Evolutionary conservation across 2,888 invertebrate species (phyloP).

Genomic region (Hartigia nigra): DNA sequence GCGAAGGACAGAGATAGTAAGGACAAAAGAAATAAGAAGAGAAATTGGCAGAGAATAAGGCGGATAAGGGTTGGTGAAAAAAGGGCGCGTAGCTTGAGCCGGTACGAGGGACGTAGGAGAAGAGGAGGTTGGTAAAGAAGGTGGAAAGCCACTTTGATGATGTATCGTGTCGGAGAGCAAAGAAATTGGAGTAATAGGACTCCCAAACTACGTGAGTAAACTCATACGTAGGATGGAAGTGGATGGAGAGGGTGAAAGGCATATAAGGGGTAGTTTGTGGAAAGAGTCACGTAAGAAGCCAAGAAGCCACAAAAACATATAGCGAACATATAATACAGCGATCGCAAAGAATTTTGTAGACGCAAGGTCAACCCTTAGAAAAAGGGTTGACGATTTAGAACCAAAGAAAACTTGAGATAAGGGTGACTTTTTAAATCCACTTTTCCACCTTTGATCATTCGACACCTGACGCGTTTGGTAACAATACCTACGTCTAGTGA

Average conservation of each 20-base stretch:
- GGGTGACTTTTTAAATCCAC: not conserved
- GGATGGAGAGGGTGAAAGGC: constrained; percentile 21
- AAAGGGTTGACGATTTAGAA: not conserved
- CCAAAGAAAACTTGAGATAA: not conserved
- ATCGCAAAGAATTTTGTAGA: constrained; percentile 12
- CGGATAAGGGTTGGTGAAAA: not conserved
- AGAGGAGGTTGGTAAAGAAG: constrained; percentile 24
- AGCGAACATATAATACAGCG: not conserved
- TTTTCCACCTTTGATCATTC: not conserved
- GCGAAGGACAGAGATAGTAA: not conserved
- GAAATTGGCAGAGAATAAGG: not conserved
- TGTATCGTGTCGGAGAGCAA: constrained; percentile 36
- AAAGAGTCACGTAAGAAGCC: no score
- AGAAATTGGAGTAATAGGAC: constrained; percentile 43
- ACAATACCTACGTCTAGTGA: not conserved
- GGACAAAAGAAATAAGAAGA: constrained; percentile 12
- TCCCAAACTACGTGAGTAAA: constrained; percentile 39
- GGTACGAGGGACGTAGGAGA: constrained; percentile 3
- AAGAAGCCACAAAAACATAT: not conserved
- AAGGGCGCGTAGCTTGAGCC: not conserved
- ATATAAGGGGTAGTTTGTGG: no score
- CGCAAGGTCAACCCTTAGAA: constrained; percentile 24
- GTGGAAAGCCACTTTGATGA: constrained; percentile 35
- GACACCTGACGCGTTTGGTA: not conserved
- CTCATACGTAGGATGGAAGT: constrained; percentile 30